phyloP scores from a whole-genome alignment of 2,888 invertebrate species.

The Trimorus sp. region DNA sequence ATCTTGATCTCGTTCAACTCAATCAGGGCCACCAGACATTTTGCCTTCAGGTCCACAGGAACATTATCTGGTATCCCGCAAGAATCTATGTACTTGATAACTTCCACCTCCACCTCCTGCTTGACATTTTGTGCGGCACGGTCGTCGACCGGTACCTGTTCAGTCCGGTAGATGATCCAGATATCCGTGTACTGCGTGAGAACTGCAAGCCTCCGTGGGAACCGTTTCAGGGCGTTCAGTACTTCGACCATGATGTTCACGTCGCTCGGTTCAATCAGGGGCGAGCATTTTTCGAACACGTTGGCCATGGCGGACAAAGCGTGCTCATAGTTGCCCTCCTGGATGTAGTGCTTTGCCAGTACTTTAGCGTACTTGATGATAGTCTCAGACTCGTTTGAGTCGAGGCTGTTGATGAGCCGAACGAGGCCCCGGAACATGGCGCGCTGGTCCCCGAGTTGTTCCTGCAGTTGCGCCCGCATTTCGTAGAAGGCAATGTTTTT shows the following conservation, averaged over 20 bases:
- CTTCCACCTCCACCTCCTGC: conserved; percentile 61
- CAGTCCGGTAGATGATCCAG: conserved; percentile 81
- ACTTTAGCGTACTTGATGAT: conserved; percentile 88
- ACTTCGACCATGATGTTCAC: conserved; percentile 93
- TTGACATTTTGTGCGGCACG: too few relatives aligned
- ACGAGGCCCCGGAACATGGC: conserved; percentile 88
- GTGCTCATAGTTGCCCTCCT: conserved; percentile 87
- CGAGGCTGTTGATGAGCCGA: conserved; percentile 86
- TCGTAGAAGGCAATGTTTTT: conserved; percentile 88
- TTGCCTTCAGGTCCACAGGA: conserved; percentile 91
- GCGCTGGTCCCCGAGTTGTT: conserved; percentile 85
- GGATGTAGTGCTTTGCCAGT: conserved; percentile 88
- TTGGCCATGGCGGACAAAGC: conserved; percentile 89
- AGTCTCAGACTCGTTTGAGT: conserved; percentile 84
- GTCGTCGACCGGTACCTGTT: background rate
- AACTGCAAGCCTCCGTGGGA: conserved; percentile 87
- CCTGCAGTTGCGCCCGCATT: conserved; percentile 88
- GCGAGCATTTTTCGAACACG: conserved; percentile 89
- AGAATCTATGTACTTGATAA: conserved; percentile 82
- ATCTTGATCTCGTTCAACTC: conserved; percentile 87
- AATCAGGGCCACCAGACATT: conserved; percentile 91
- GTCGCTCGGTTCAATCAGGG: conserved; percentile 88
- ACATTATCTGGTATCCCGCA: conserved; percentile 87
- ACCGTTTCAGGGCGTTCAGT: conserved; percentile 87
- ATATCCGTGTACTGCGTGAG: conserved; percentile 88